A percentile compares a stretch with the other conserved stretches of the same genome.
Conservation (phyloP, 2,797 vertebrate species). For the Bryconaethiops microstoma region DNA sequence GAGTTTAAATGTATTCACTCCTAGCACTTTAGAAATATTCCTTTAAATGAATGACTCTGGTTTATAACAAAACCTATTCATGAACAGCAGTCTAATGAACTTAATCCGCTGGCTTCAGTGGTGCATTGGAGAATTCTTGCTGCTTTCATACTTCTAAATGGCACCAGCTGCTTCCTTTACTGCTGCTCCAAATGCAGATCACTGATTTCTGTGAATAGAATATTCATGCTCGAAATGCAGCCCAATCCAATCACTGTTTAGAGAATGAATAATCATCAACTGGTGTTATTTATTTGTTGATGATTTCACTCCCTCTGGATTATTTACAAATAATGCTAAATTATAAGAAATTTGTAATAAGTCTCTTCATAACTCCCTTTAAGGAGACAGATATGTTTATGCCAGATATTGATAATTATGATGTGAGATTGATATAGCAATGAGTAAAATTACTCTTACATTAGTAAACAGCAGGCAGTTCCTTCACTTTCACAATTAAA, state of each 20-base stretch:
- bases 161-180: not conserved
- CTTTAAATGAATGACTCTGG: not conserved
- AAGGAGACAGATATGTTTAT: too few species aligned
- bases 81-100: slow-evolving; percentile 6
- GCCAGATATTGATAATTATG: too few species aligned
- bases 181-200: not conserved
- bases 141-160: slow-evolving; percentile 28
- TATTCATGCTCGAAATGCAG: not conserved
- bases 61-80: slow-evolving; percentile 10
- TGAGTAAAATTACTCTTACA: too few species aligned
- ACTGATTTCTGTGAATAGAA: not conserved
- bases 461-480: too few species aligned
- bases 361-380: too few species aligned
- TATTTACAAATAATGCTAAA: too few species aligned
- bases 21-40: not conserved
- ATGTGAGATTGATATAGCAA: too few species aligned
- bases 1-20: not conserved
- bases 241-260: not conserved
- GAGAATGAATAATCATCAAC: not conserved
- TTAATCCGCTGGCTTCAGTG: slow-evolving; percentile 7
- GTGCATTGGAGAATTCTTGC: not conserved
- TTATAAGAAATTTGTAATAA: too few species aligned
- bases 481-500: too few species aligned
- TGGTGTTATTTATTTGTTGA: not conserved
- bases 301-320: not conserved